Evolutionary conservation across 2,797 vertebrate species (phyloP).

Genomic region (Morelia viridis): DNA sequence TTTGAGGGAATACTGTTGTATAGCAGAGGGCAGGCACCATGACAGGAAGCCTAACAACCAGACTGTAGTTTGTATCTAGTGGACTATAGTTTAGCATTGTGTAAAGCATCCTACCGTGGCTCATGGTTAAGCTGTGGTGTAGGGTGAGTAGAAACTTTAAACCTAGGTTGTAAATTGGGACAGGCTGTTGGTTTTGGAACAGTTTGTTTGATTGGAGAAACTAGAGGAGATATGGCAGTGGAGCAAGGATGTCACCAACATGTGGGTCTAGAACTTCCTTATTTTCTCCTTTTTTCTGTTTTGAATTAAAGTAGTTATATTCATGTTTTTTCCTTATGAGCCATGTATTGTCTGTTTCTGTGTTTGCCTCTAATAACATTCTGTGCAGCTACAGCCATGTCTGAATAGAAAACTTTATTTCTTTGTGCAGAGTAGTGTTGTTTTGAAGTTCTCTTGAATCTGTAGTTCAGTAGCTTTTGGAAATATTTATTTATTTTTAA

Average conservation of each 20-base stretch:
- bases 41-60: background rate
- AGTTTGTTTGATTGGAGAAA: background rate
- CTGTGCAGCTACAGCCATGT: background rate
- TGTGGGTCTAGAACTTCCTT: background rate
- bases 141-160: background rate
- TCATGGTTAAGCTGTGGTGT: too few relatives aligned
- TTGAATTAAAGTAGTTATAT: background rate
- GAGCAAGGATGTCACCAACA: background rate
- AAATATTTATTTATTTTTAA: background rate
- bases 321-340: background rate
- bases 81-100: background rate
- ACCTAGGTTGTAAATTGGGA: background rate
- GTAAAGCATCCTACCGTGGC: background rate
- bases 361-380: background rate
- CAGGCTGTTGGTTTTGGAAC: background rate
- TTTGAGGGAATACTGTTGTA: background rate
- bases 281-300: background rate
- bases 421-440: background rate
- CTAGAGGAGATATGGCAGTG: background rate
- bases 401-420: background rate
- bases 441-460: background rate
- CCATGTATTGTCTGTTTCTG: background rate
- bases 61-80: background rate
- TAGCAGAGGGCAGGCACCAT: background rate
- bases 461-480: background rate